Conservation (phyloP, 2,888 invertebrate species). For the Gortyna flavago region DNA sequence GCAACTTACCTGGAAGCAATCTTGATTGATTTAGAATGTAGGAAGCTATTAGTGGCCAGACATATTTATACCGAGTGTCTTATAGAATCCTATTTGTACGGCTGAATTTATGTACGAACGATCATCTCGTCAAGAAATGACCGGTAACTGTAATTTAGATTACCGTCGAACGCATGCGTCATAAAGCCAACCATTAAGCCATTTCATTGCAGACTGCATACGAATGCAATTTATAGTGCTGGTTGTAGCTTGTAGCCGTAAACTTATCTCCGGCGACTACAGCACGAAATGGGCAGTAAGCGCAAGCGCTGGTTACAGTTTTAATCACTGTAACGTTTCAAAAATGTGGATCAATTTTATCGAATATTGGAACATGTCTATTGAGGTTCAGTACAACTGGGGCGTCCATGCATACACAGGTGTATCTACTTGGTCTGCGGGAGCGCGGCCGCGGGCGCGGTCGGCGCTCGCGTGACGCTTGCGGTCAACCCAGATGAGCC, state of each 20-base stretch:
- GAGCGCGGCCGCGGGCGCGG: constrained; percentile 23
- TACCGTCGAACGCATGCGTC: constrained; percentile 69
- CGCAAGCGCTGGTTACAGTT: constrained; percentile 41
- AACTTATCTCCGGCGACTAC: constrained; percentile 39
- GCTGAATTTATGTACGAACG: constrained; percentile 50
- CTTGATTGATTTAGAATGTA: constrained; percentile 81
- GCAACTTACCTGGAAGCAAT: constrained; percentile 76
- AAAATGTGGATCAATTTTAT: constrained; percentile 43
- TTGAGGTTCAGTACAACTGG: constrained; percentile 41
- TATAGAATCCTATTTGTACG: constrained; percentile 51
- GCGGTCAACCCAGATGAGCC: constrained; percentile 84
- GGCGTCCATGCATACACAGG: constrained; percentile 63
- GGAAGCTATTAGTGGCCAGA: constrained; percentile 72
- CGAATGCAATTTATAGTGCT: constrained; percentile 54
- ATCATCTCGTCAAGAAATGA: constrained; percentile 60
- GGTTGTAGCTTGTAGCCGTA: constrained; percentile 39
- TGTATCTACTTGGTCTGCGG: constrained; percentile 42
- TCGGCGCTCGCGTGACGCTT: constrained; percentile 70
- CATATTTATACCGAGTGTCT: constrained; percentile 58
- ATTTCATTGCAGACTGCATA: constrained; percentile 61
- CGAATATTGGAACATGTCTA: constrained; percentile 38
- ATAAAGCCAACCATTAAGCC: constrained; percentile 63
- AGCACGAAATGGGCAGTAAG: constrained; percentile 7
- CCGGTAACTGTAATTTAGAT: constrained; percentile 72
- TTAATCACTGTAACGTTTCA: constrained; percentile 41